Evolutionary conservation across 2,797 vertebrate genomes (phyloP).

Genomic region (Pelochelys cantorii): DNA sequence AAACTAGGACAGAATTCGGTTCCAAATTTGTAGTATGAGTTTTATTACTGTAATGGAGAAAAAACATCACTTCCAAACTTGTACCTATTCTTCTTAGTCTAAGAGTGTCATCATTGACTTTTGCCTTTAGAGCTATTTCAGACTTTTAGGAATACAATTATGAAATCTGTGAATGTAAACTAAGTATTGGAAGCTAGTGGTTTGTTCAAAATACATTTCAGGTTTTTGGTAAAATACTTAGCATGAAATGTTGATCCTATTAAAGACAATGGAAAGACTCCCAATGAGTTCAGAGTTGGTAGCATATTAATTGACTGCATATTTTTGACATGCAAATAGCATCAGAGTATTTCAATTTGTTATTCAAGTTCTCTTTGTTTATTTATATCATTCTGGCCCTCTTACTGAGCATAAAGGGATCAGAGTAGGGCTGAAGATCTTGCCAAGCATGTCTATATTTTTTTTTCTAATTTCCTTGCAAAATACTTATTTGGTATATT

Average conservation of each 20-base stretch:
- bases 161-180: background rate
- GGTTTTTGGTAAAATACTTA: background rate
- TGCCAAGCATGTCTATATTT: background rate
- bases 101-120: background rate
- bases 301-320: background rate
- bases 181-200: background rate
- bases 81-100: background rate
- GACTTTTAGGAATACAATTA: background rate
- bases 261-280: background rate
- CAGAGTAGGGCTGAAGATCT: background rate
- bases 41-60: background rate
- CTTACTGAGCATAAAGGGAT: background rate
- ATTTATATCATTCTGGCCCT: background rate
- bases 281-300: background rate
- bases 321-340: background rate
- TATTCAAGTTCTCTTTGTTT: background rate
- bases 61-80: background rate
- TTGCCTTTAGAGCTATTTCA: background rate
- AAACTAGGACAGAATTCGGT: background rate
- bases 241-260: background rate
- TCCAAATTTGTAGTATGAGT: background rate
- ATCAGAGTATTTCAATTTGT: background rate
- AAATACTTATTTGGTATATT: background rate
- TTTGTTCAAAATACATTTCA: background rate
- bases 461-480: background rate